Base-by-base conservation (phyloP, 1,140 invertebrate genomes). In the Brachionus rotundiformis region DNA sequence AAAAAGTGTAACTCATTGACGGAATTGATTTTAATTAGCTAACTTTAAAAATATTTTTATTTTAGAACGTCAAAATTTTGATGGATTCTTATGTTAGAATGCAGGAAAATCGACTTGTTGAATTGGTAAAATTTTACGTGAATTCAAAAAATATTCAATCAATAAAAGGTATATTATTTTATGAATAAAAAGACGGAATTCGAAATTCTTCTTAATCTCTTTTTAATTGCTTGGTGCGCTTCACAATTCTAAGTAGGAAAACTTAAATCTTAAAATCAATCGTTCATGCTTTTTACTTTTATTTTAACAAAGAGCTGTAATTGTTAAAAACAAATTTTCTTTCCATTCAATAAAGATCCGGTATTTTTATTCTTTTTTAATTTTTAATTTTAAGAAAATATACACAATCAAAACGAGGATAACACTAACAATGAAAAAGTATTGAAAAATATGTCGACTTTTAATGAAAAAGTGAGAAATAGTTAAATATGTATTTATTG, bases 191-290 rank as follows among this genome's bases (percentile, higher is more conserved):
- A 68, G 33, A 68, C 63, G 63, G 63, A 68, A 68, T 36, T n/a
- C 63, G 36, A 68, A 68, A 16, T 33, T 11, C 63, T 68, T 33
- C 19, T 33, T 68, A 68, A 68, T 68, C 63, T 68, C 19, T 19
- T 68, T 68, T 68, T 68, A 68, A 68, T 68, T 68, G 33, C 31
- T 68, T n/a, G 31, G 16, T 54, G 47, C 47, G 19, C 47, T 16
- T 54, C 19, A 54, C 19, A 54, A 54, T 3, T 54, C 16, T 54
- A 54, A 19, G 5, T 27, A 68, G 36, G 11, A 68, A 68, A 68
- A 68, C 23, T 68, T 68, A 68, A n/a, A n/a, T 31, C 63, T 68
- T 13, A 68, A 63, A 68, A 68, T 68, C 63, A 68, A 33, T 68
- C 31, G 63, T 36, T 68, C 33, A 19, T 31, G 29, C 33, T 68